phyloP scores from a whole-genome alignment of 92 coral and sea anemone genomes.

The Phenganax stokvisi region DNA sequence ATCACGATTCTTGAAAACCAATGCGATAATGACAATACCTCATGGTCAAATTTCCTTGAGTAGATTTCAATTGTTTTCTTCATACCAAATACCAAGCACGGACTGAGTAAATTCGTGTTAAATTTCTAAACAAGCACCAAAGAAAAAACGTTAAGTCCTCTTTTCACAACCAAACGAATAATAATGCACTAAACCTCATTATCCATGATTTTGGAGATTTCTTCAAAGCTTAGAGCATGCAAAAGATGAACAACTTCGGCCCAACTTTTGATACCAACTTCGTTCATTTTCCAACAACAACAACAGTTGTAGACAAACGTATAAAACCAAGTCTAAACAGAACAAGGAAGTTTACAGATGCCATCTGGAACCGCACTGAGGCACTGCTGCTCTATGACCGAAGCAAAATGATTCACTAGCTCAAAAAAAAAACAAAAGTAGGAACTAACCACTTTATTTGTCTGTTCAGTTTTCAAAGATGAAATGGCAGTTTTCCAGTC shows the following conservation, averaged over 20 bases:
- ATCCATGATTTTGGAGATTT: constrained; percentile 59
- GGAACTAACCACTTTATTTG: constrained; percentile 22
- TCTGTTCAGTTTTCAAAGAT: constrained; percentile 10
- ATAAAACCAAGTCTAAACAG: constrained; percentile 31
- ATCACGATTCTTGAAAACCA: too few relatives aligned
- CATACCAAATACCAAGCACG: constrained; percentile 36
- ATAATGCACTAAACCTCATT: constrained; percentile 51
- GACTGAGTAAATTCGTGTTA: constrained; percentile 28
- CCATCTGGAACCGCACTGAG: neutral
- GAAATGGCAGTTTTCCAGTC: constrained; percentile 22
- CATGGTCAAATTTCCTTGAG: constrained; percentile 32
- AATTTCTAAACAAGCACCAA: constrained; percentile 30
- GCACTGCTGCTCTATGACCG: neutral
- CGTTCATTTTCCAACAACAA: constrained; percentile 32
- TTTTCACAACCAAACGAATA: neutral
- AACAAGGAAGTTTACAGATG: neutral
- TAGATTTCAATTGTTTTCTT: constrained; percentile 20
- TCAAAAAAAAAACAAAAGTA: neutral
- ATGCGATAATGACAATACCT: neutral
- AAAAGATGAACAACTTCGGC: constrained; percentile 66
- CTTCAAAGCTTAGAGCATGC: constrained; percentile 55
- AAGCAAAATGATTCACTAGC: neutral
- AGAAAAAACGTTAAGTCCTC: neutral
- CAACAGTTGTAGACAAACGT: constrained; percentile 34
- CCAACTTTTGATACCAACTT: constrained; percentile 33